Evolutionary conservation across 2,113 vertebrate genomes (phyloP), one percentile per base, ranked within the genome.

Genomic region (Forbesichthys agassizii): DNA sequence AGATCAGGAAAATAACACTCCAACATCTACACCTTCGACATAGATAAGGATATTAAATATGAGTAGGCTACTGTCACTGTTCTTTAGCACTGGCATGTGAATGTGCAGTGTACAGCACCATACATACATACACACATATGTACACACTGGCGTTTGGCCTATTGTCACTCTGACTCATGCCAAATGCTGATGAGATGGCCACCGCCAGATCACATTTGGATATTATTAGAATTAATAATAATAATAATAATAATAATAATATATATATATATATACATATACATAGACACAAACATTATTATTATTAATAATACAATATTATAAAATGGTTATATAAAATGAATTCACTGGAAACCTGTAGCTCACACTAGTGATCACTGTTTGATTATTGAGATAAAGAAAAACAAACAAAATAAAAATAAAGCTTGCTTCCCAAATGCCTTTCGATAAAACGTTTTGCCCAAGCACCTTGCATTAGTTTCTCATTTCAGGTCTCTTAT

Each of bases 261-360:
- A 5, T 27, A 11, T 58, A 58, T 58, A 20, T 49, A 73, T 46
- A 64, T 42, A 66, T 78, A 75, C 78, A 84, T 78, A 89, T 49
- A 79, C 4, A 81, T 69, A 74, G 78, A 83, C 73, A 85, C 27
- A 27, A 1, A 27, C 27, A 27, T 27, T 20, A 20, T 20, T 20
- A 27, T 27, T 27, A 27, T 27, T 27, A 42, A 42, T 42, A 42
- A 42, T 6, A 42, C 27, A 27, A 8, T 42, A 8, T 42, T 36
- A 61, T 16, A 6, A 54, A 49, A 49, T 6, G 33, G 18, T 47
- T 64, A 16, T 12, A 20, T 12, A 52, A 53, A 20, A 52, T 27
- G 49, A 64, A 58, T 36, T 46, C 61, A 46, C 48, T 20, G 48
- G 48, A 73, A 62, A 8, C n/a, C 54, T 72, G 20, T 18, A 52